These are phyloP conservation scores for Zaprionus ornatus DNA, from an alignment of 1,140 invertebrate species.

Conservation along the genomic window DNA sequence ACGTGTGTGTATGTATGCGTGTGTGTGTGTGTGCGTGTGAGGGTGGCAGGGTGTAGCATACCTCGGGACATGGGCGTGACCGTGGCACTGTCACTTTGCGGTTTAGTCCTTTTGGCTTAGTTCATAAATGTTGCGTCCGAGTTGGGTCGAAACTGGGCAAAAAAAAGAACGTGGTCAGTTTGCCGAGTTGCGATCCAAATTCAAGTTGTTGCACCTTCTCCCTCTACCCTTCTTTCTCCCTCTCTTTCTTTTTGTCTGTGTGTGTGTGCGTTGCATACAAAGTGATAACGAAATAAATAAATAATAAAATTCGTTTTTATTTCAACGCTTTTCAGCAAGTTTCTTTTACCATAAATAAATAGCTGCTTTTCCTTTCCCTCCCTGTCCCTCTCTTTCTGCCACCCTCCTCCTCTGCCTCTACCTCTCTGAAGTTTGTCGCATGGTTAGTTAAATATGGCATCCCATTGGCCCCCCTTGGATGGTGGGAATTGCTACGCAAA, in stretches of 20 bases:
- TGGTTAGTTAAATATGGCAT: slow-evolving; percentile 44
- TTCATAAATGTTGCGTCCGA: slow-evolving; percentile 63
- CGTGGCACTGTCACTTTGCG: slow-evolving; percentile 56
- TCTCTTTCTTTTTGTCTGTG: slow-evolving; percentile 10
- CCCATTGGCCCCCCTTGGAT: slow-evolving; percentile 12
- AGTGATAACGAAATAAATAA: slow-evolving; percentile 81
- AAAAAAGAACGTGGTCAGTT: slow-evolving; percentile 17
- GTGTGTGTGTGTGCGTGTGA: neutral
- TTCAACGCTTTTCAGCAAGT: slow-evolving; percentile 71
- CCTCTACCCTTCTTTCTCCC: neutral
- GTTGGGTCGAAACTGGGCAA: neutral
- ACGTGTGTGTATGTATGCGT: slow-evolving; percentile 19
- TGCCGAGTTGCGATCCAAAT: slow-evolving; percentile 27
- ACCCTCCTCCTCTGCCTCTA: no score
- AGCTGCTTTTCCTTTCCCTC: slow-evolving; percentile 26
- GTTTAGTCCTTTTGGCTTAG: slow-evolving; percentile 57
- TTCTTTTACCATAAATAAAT: slow-evolving; percentile 67
- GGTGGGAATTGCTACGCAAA: neutral
- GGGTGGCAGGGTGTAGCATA: slow-evolving; percentile 7
- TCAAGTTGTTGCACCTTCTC: slow-evolving; percentile 5
- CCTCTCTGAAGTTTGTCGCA: slow-evolving; percentile 65
- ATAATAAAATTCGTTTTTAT: slow-evolving; percentile 80
- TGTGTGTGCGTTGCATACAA: slow-evolving; percentile 71
- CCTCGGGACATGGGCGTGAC: slow-evolving; percentile 11
- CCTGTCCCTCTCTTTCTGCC: neutral